Evolutionary conservation across 1,140 invertebrate genomes (phyloP).

Genomic region (Solenopsis fugax): DNA sequence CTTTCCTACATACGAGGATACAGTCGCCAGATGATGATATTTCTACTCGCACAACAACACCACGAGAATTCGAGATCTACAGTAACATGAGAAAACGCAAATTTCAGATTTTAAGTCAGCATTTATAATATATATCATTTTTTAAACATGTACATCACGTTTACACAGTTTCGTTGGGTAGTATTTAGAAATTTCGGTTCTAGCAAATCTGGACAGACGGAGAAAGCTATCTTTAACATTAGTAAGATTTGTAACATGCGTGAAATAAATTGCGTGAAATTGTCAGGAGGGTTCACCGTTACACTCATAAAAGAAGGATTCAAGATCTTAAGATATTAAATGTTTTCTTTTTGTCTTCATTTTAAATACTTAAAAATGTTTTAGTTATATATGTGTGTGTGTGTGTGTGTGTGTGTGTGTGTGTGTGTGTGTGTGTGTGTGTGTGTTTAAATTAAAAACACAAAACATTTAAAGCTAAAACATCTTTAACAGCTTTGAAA

Average conservation of each 20-base stretch:
- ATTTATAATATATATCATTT: conserved; percentile 3
- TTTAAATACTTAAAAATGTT: no score
- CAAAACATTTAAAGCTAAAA: no score
- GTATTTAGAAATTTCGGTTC: background rate
- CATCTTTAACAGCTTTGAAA: no score
- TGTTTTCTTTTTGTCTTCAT: no score
- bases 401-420: no score
- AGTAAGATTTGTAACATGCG: background rate
- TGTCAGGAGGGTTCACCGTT: background rate
- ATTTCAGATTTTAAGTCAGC: background rate
- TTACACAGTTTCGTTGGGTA: background rate
- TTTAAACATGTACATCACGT: background rate
- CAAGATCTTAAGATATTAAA: no score
- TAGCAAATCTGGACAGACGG: background rate
- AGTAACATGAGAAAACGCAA: background rate
- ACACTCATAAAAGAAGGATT: no score
- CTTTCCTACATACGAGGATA: background rate
- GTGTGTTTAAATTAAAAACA: no score
- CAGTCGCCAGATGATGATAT: conserved; percentile 5
- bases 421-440: no score
- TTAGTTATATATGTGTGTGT: no score
- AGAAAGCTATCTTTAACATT: conserved; percentile 4
- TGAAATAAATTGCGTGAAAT: background rate
- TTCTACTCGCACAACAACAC: conserved; percentile 9
- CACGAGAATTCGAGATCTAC: conserved; percentile 2